phyloP scores from a whole-genome alignment of 2,797 vertebrate species.

The Podarcis lilfordi region DNA sequence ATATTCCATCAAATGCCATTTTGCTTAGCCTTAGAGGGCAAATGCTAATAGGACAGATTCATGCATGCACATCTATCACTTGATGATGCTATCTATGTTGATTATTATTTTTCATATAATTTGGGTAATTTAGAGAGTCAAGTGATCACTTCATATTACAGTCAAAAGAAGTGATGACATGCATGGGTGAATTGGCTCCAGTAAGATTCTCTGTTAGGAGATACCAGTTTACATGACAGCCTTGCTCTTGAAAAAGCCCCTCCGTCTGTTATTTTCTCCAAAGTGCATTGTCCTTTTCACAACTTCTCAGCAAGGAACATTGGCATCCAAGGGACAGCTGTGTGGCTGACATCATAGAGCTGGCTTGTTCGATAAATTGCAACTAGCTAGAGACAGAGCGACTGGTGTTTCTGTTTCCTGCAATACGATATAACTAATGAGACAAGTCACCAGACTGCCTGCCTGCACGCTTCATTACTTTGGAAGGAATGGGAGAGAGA shows the following conservation, averaged over 20 bases:
- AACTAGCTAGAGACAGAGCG: background rate
- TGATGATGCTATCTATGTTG: background rate
- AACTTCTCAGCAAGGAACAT: background rate
- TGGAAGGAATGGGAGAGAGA: background rate
- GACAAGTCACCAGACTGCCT: conserved; percentile 7
- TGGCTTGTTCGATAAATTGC: conserved; percentile 13
- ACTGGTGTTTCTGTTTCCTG: background rate
- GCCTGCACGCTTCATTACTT: background rate
- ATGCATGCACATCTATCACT: background rate
- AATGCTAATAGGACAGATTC: background rate
- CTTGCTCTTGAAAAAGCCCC: background rate
- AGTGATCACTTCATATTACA: background rate
- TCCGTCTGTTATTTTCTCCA: background rate
- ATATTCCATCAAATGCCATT: no score
- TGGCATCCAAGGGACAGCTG: background rate
- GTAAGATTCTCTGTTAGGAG: background rate
- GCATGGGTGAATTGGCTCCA: background rate
- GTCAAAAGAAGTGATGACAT: background rate
- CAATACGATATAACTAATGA: background rate
- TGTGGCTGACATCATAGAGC: background rate
- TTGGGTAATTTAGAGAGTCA: background rate
- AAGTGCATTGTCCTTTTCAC: background rate
- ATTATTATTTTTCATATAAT: background rate
- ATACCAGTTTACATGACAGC: background rate
- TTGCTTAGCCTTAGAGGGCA: no score